Evolutionary conservation across 2,888 invertebrate genomes (phyloP), one percentile per base, ranked within the genome.

Genomic region (Conistra vaccinii): DNA sequence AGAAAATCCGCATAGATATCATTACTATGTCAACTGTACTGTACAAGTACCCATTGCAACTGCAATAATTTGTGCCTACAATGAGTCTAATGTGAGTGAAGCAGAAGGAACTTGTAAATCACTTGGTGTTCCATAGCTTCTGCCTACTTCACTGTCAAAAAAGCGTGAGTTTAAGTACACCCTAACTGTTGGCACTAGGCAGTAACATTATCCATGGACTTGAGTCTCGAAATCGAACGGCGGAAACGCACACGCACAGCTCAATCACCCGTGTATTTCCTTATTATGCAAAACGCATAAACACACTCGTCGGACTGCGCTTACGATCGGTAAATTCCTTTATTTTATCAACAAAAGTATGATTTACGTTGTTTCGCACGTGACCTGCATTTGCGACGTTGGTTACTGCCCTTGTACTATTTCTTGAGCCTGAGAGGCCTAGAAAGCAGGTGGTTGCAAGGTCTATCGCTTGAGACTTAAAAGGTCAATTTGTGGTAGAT

Each of bases 281-380:
- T 20, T 45, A 57, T 42, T 42, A 70, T 60, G 58, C 51, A 63
- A 73, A 78, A 67, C 58, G 45, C 58, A 74, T 78, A 72, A 78
- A 72, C 61, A 76, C 63, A 76, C 35, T 58, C 53, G 39, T n/a
- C 5, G 55, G 42, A 42, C 45, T 68, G 51, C 48, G 57, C 45
- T 85, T 74, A 86, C 76, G 78, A 82, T 62, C 80, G 83, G 81
- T 70, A 87, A 87, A 83, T 86, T 81, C 83, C 80, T 55, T 63
- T 61, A 69, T 73, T 76, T 78, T 81, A 80, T 85, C 86, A 81
- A 73, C 67, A 69, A 42, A 76, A 61, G 42, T 73, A 62, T 73
- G 73, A 66, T 63, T 62, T 71, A 70, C 75, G 69, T 48, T 53
- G 55, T 71, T 55, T 51, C 14, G 51, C 69, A 81, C 76, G 78